Base-by-base conservation (phyloP, 1,140 invertebrate species). In the Bombus haemorrhoidalis region DNA sequence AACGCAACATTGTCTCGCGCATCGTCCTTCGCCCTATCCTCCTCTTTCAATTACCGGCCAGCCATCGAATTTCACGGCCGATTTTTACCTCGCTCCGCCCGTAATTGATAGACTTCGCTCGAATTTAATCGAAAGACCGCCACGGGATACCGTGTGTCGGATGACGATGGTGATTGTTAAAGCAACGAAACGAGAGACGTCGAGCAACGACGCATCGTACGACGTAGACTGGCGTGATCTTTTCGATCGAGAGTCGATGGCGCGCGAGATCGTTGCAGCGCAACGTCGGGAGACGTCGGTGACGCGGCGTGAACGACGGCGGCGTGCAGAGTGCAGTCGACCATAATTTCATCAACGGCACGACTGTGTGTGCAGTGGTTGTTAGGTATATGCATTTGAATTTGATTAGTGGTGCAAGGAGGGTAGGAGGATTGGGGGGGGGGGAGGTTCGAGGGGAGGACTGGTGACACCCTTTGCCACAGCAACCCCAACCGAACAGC, bases 261-360 rank as follows among this genome's bases (percentile, higher is more conserved):
- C n/a, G 28, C 22, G 8, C 75, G 57, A 53, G 77, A 87, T 88
- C 87, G 83, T 88, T 85, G 47, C 59, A 71, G 68, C 85, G 59
- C 72, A 39, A 59, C 28, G 53, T 1, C 15, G 32, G 32, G 59
- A 57, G 83, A 89, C 87, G n/a, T 10, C 39, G 25, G 53, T 75
- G 43, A 76, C 53, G 74, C 74, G 32, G 32, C 78, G 85, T 47
- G 62, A 75, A 66, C 89, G 68, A 53, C 73, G 83, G 53, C 79
- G 86, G 72, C 72, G 87, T 86, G 79, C 87, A 91, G 91, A 93
- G 93, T 93, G 92, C 92, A 95, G 94, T 94, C 93, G 93, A 93
- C 92, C 93, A 93, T 94, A 93, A 94, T 94, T 94, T 93, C 93
- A 94, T 94, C 92, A 93, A 92, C 91, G 91, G 86, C 88, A 91